Base-by-base conservation (phyloP, 2,888 invertebrate species). In the Mimas tiliae region DNA sequence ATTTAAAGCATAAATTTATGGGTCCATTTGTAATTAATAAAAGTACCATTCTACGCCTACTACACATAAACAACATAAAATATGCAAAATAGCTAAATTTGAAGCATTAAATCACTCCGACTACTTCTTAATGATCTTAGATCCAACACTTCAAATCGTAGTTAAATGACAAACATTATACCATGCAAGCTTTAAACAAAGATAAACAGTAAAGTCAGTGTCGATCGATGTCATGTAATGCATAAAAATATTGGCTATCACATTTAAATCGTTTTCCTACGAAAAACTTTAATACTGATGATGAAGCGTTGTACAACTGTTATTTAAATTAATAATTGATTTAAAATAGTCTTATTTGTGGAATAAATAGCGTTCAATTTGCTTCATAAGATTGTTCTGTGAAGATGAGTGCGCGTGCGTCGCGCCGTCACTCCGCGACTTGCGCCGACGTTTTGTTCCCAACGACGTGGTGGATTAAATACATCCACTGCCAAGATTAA, bases 401-500 rank as follows among this genome's bases (percentile, higher is more conserved):
- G 84, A 86, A 81, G 79, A 77, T 82, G 71, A 67, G 77, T 86
- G 85, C 88, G 86, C 83, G 83, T 88, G 89, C 84, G 80, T 75
- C 76, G 75, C 70, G 77, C 78, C 80, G 83, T 83, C 82, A 82
- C 74, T 77, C 74, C 69, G 38, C 79, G 81, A 81, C 81, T 75
- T 74, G 77, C 77, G 78, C 78, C 73, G 72, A 73, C 77, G 75
- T 73, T 74, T 75, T 79, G 80, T 80, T 72, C 77, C 76, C 78
- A 80, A 75, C 73, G 33, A 63, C 67, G 70, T 71, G 75, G 72
- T 69, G 82, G 87, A 87, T 90, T 87, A 87, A 82, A 88, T 84
- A 86, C 88, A 91, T 89, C 88, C 85, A 82, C 79, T 74, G 74
- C 82, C 89, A 85, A 91, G 83, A 88, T 83, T 82, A 85, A 88